These are phyloP conservation scores for Drosophila prolongata DNA, from an alignment of 2,888 invertebrate species.

Conservation along the genomic window DNA sequence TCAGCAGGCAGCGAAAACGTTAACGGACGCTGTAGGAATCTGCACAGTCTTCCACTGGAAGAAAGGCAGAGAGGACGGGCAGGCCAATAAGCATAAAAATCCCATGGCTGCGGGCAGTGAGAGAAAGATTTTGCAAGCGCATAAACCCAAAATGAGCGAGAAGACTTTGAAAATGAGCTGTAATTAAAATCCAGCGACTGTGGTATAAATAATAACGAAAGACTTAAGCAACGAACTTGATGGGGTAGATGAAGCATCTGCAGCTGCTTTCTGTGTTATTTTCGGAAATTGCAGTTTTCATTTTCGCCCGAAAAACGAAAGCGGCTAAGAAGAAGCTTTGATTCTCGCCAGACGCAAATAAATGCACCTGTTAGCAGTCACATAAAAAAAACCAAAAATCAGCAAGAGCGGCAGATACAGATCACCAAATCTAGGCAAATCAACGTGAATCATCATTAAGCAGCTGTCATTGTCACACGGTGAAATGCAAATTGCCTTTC, in stretches of 20 bases:
- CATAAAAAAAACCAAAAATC: not conserved
- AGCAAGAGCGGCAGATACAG: conserved; percentile 16
- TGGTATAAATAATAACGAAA: conserved; percentile 61
- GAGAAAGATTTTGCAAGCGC: conserved; percentile 46
- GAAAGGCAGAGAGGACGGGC: conserved; percentile 9
- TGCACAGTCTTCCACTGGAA: conserved; percentile 44
- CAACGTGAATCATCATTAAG: conserved; percentile 61
- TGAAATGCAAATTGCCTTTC: conserved; percentile 77
- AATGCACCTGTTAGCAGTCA: conserved; percentile 62
- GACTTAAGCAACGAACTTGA: conserved; percentile 62
- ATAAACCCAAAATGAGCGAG: conserved; percentile 11
- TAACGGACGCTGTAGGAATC: conserved; percentile 76
- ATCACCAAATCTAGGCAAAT: conserved; percentile 61
- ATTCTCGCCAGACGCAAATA: conserved; percentile 49
- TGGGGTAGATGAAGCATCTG: conserved; percentile 27
- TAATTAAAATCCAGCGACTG: conserved; percentile 61
- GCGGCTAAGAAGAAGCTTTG: conserved; percentile 33
- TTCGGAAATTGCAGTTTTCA: conserved; percentile 57
- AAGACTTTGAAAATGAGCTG: conserved; percentile 26
- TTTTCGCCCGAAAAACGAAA: conserved; percentile 68
- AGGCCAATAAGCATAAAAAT: conserved; percentile 47
- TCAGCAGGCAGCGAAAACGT: conserved; percentile 61
- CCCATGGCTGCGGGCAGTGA: conserved; percentile 45
- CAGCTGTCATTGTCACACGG: conserved; percentile 62
- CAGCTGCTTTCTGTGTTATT: conserved; percentile 58